phyloP scores from a whole-genome alignment of 2,888 invertebrate species.

The Gisinianus flammeolus region DNA sequence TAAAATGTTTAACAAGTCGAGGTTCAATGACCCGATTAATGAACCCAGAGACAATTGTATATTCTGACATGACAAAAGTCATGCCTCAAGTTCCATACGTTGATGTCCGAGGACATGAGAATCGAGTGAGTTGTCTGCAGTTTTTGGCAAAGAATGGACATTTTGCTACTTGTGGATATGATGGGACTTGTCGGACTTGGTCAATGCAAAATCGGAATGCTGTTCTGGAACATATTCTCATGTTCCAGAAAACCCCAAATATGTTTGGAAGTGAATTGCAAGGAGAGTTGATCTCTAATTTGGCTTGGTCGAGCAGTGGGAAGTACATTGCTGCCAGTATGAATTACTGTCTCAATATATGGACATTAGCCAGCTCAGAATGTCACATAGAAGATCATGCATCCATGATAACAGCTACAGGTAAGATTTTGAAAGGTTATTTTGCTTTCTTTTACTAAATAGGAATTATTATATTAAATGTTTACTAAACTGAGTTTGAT shows the following conservation, averaged over 20 bases:
- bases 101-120: slow-evolving; percentile 67
- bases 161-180: slow-evolving; percentile 68
- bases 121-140: slow-evolving; percentile 64
- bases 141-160: slow-evolving; percentile 64
- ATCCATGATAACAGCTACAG: slow-evolving; percentile 64
- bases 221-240: slow-evolving; percentile 66
- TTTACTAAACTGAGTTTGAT: too few species aligned
- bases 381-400: slow-evolving; percentile 64
- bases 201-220: slow-evolving; percentile 62
- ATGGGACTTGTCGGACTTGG: slow-evolving; percentile 71
- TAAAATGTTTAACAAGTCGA: slow-evolving; percentile 63
- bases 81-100: slow-evolving; percentile 62
- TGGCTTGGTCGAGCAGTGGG: slow-evolving; percentile 67
- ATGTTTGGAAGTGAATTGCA: slow-evolving; percentile 65
- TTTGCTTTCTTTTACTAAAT: too few species aligned
- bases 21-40: slow-evolving; percentile 60
- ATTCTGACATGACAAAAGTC: slow-evolving; percentile 66
- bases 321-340: slow-evolving; percentile 67
- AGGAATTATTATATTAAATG: too few species aligned
- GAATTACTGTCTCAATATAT: slow-evolving; percentile 68
- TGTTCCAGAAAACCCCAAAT: slow-evolving; percentile 65
- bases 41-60: slow-evolving; percentile 62
- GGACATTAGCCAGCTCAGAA: slow-evolving; percentile 61
- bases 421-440: too few species aligned
- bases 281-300: slow-evolving; percentile 64